Base-by-base conservation (phyloP, 2,888 invertebrate species). In the Chironomus riparius region DNA sequence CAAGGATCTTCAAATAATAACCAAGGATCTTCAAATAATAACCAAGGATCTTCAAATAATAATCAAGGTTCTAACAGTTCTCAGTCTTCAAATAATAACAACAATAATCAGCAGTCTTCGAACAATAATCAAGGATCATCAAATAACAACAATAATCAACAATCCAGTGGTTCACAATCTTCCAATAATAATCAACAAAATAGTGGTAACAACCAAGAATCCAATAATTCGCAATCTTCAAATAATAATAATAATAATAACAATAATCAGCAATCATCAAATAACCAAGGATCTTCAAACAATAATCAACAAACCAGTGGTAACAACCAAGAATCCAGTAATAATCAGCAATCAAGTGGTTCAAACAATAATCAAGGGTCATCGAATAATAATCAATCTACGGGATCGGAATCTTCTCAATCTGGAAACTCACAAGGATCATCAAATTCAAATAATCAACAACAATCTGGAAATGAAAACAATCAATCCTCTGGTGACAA, bases 381-480 rank as follows among this genome's bases (percentile, higher is more conserved):
- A n/a, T n/a, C n/a, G 1, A 56, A 50, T 50, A 69, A 47, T 15
- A 15, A 48, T 15, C 12, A 70, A 70, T 76, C 68, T 3, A 50
- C n/a, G n/a, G n/a, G n/a, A n/a, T n/a, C n/a, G n/a, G n/a, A n/a
- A n/a, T n/a, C n/a, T n/a, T n/a, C n/a, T n/a, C n/a, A n/a, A n/a
- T n/a, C n/a, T n/a, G 22, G 22, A 22, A 65, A 65, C 22, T 12
- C 13, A 15, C 69, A 69, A 15, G n/a, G 77, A 1, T 79, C 80
- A 6, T 68, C 74, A 3, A 77, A 47, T 12, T 38, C 38, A 7
- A 38, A 10, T 10, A 38, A 10, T 4, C 79, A 78, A 76, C 78
- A 80, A 70, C 77, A 77, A n/a, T 75, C 78, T 10, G 75, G 77
- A 10, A 71, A 38, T 47, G 22, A 77, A 78, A 2, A 28, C 2